Base-by-base conservation (phyloP, 2,113 vertebrate genomes). In the Strix uralensis region DNA sequence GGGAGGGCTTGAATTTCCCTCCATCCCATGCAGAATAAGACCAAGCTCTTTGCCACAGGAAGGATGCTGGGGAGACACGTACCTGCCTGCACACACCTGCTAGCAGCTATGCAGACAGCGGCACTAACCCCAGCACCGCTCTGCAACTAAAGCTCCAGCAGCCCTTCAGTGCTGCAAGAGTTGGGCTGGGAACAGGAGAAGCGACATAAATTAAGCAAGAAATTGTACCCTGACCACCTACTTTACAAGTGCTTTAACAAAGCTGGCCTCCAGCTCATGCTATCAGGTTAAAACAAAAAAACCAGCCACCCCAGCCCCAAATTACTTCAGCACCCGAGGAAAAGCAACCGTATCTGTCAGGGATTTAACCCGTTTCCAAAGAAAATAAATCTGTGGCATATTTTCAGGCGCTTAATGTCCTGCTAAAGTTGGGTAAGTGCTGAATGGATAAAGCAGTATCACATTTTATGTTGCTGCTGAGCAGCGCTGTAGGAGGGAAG, bases 371-470 rank as follows among this genome's bases (percentile, higher is more conserved):
- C 0, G 18, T 71, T 86, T 77, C 96, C 94, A 95, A 91, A 34
- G 95, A 85, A 97, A 97, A 97, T 74, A 96, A 92, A 79, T 26
- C 92, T 29, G 3, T 14, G 89, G 82, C 73, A 7, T 75, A 88
- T 82, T 89, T 96, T 80, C 92, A 97, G 86, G 88, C 36, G 3
- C 83, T 95, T 94, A 81, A 94, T 32, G 91, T 82, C 93, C 95
- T 97, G 91, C 73, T 95, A 38, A 90, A 94, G 82, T 47, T 92
- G 96, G 87, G 97, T 40, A 89, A 95, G 96, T 15, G 84, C 62
- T 95, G 95, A 82, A 93, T 94, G 94, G 94, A 79, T 80, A 96
- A 96, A 97, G 96, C 96, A 96, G 96, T 15, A 69, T 79, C 94
- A 54, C 77, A 36, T 92, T 94, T 92, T 90, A 49, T 52, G 88